Evolutionary conservation across 2,797 vertebrate genomes (phyloP).

Genomic region (Amazona ochrocephala): DNA sequence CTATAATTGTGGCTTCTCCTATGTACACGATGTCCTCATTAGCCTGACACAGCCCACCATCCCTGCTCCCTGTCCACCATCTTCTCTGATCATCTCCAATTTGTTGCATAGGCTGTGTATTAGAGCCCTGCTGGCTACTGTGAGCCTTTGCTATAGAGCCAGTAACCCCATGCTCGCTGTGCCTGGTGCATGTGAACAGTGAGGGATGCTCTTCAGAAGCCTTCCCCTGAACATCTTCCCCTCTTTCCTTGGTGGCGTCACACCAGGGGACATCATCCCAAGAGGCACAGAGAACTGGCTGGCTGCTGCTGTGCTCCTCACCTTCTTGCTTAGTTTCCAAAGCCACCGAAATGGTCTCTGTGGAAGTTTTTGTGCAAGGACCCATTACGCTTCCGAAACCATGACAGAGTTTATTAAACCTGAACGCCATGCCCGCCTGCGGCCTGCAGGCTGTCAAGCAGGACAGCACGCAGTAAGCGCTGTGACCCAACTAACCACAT

Average conservation of each 20-base stretch:
- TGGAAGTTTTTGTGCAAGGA: not conserved
- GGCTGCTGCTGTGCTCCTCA: rapidly evolving
- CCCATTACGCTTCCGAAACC: rapidly evolving
- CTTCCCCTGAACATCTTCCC: not conserved
- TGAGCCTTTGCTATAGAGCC: not conserved
- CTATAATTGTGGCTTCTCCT: not conserved
- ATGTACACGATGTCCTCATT: not conserved
- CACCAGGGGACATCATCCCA: not conserved
- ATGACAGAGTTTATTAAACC: not conserved
- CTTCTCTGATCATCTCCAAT: rapidly evolving
- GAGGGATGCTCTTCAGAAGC: not conserved
- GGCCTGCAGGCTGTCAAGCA: too few species aligned
- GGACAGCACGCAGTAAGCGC: not conserved
- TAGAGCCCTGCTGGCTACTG: not conserved
- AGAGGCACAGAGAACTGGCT: too few species aligned
- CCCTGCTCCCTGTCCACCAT: not conserved
- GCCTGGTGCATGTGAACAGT: rapidly evolving
- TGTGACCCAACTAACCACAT: not conserved
- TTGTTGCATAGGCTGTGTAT: not conserved
- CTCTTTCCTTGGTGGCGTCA: not conserved
- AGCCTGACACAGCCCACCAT: not conserved
- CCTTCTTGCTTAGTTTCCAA: not conserved
- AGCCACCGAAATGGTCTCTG: rapidly evolving
- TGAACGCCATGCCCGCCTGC: rapidly evolving
- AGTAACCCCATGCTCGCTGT: rapidly evolving